Conservation (phyloP, 2,888 invertebrate genomes). For the Mechanitis mazaeus region DNA sequence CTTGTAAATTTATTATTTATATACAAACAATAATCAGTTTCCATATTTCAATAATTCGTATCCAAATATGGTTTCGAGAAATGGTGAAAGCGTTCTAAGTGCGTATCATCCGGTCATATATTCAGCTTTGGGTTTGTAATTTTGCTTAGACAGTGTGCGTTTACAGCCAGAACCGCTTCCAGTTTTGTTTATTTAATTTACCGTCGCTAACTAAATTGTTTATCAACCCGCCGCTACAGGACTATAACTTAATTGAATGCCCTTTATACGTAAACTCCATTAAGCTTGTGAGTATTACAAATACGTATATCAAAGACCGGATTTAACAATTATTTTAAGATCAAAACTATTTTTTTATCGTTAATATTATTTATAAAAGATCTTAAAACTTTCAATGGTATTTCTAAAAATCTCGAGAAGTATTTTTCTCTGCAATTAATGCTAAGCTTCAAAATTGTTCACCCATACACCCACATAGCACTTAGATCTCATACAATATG, state of each 20-base stretch:
- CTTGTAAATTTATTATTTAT: neutral
- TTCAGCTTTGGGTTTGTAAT: neutral
- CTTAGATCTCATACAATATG: slow-evolving; percentile 2
- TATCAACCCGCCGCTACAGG: slow-evolving; percentile 30
- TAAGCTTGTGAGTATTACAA: slow-evolving; percentile 10
- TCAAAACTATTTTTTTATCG: neutral
- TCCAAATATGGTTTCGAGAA: neutral
- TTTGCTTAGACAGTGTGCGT: slow-evolving; percentile 30
- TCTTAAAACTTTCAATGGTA: neutral
- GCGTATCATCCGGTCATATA: slow-evolving; percentile 47
- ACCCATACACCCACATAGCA: neutral
- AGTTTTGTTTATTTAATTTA: slow-evolving; percentile 47
- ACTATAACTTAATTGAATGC: slow-evolving; percentile 26
- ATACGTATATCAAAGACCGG: slow-evolving; percentile 3
- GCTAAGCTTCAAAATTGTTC: neutral
- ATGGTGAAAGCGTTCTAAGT: slow-evolving; percentile 43
- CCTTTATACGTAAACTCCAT: slow-evolving; percentile 21
- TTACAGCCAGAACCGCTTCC: slow-evolving; percentile 36
- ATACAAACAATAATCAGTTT: neutral
- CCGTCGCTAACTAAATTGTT: slow-evolving; percentile 36
- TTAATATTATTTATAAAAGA: neutral
- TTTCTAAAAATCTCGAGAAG: neutral
- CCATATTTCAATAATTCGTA: neutral
- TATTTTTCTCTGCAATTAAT: slow-evolving; percentile 3
- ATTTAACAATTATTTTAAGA: neutral